Conservation (phyloP, 2,888 invertebrate genomes). For the Himalopsyche tibetana region DNA sequence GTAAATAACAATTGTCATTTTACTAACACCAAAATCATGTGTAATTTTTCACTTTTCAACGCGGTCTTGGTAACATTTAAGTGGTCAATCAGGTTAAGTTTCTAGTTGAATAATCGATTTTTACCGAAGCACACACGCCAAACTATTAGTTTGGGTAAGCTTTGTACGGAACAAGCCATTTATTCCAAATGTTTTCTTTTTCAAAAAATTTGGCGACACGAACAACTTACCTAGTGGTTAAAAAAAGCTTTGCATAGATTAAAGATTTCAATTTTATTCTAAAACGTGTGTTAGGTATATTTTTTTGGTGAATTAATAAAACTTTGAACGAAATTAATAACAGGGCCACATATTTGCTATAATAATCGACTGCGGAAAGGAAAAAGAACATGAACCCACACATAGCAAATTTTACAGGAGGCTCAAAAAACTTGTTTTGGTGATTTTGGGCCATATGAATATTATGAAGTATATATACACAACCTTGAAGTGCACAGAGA, state of each 20-base stretch:
- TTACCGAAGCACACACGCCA: neutral
- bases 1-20: neutral
- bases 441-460: no score
- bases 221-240: neutral
- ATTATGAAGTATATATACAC: no score
- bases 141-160: neutral
- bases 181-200: constrained; percentile 23
- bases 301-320: neutral
- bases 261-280: neutral
- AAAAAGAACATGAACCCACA: no score
- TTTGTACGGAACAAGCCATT: constrained; percentile 28
- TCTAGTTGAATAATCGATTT: constrained; percentile 29
- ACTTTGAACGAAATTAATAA: no score
- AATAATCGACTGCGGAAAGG: no score
- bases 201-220: neutral
- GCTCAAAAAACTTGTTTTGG: no score
- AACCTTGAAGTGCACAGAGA: no score
- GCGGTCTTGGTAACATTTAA: neutral
- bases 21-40: neutral
- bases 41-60: constrained; percentile 8
- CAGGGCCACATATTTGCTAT: no score
- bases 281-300: neutral
- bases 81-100: constrained; percentile 32
- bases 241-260: neutral
- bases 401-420: no score